Evolutionary conservation across 1,140 invertebrate genomes (phyloP).

Genomic region (Rhopalosiphum padi): DNA sequence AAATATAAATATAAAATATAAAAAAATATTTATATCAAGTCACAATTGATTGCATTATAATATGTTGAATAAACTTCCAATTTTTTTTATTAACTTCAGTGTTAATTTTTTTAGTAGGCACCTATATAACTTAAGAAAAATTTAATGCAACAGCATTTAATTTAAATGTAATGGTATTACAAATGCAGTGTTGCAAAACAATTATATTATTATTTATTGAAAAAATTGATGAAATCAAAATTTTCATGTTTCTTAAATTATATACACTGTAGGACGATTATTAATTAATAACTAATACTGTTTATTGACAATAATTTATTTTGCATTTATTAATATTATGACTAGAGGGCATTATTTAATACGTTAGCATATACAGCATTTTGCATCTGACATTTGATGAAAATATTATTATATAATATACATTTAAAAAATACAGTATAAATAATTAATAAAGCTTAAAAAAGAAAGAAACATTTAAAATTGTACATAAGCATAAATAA

Average conservation of each 20-base stretch:
- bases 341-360: conserved; percentile 33
- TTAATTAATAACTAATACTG: neutral
- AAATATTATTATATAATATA: conserved; percentile 21
- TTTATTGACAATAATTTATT: conserved; percentile 23
- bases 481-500: neutral
- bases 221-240: no score
- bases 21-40: no score
- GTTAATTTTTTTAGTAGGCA: no score
- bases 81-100: no score
- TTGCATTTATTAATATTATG: conserved; percentile 45
- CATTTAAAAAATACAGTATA: conserved; percentile 16
- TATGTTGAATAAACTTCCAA: no score
- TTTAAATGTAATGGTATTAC: no score
- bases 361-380: conserved; percentile 20
- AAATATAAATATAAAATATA: no score
- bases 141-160: no score
- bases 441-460: conserved; percentile 26
- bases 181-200: no score
- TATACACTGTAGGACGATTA: neutral
- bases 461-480: conserved; percentile 17
- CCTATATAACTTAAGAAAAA: no score
- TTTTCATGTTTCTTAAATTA: neutral
- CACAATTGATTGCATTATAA: no score
- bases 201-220: no score
- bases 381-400: conserved; percentile 2